Evolutionary conservation across 2,113 vertebrate genomes (phyloP).

Genomic region (Leuciscus idus): DNA sequence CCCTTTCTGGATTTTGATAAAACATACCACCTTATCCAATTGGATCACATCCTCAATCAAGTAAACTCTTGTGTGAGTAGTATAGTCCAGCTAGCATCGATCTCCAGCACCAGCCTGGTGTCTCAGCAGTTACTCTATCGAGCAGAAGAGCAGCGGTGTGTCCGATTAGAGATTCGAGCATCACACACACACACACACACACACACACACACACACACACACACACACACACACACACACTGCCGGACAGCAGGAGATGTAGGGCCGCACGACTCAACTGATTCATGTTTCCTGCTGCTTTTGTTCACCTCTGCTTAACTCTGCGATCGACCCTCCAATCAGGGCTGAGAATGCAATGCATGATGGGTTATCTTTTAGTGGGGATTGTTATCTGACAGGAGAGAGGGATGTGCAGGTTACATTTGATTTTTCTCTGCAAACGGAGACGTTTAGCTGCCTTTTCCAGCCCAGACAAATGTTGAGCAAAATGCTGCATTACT

Average conservation of each 20-base stretch:
- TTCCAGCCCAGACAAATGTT: not conserved
- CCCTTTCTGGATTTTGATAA: not conserved
- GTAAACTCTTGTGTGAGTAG: slow-evolving; percentile 31
- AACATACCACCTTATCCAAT: not conserved
- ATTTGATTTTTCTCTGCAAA: not conserved
- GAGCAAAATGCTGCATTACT: slow-evolving; percentile 24
- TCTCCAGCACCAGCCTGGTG: slow-evolving; percentile 13
- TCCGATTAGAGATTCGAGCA: not conserved
- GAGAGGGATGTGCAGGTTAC: not conserved
- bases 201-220: not conserved
- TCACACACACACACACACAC: not conserved
- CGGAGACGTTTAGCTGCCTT: not conserved
- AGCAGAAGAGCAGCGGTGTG: slow-evolving; percentile 21
- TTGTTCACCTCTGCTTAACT: slow-evolving; percentile 37
- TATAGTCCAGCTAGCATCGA: slow-evolving; percentile 27
- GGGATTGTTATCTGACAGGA: slow-evolving; percentile 20
- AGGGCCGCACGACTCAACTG: not conserved
- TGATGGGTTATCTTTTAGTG: slow-evolving; percentile 25
- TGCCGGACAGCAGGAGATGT: slow-evolving; percentile 30
- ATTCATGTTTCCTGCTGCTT: slow-evolving; percentile 42
- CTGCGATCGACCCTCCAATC: slow-evolving; percentile 36
- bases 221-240: no score
- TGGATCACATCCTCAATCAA: slow-evolving; percentile 14
- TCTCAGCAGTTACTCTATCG: slow-evolving; percentile 40
- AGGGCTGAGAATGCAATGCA: slow-evolving; percentile 6